Base-by-base conservation (phyloP, 2,113 vertebrate genomes). In the Gasterosteus aculeatus region DNA sequence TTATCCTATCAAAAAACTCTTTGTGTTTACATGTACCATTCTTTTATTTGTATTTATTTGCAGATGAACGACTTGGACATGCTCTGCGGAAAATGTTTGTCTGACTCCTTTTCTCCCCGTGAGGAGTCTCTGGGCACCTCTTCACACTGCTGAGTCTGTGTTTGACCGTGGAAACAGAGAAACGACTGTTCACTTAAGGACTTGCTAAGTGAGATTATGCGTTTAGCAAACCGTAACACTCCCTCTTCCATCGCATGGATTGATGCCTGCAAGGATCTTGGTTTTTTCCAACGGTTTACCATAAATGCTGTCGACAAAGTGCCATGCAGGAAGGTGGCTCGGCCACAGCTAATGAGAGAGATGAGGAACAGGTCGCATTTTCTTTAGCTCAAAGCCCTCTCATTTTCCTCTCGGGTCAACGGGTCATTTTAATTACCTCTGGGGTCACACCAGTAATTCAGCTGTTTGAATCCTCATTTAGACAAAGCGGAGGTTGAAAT, bases 391-490 rank as follows among this genome's bases (percentile, higher is more conserved):
- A 49, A 62, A 46, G 54, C 19, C 47, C 44, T 76, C 49, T 56
- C 61, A 69, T 65, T 53, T 63, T 35, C 29, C 31, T 67, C 39
- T 75, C 2, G 26, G 80, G 73, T 86, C 75, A 80, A 60, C 26
- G 0, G 81, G 69, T 86, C 83, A 72, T 59, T 80, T 82, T 79
- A 83, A 85, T 86, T 68, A 83, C 74, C 29, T 63, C 58, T 26
- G 22, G 4, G 5, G 69, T 68, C 65, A 59, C 54, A 53, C 77
- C 74, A 74, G 61, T 80, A 74, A 80, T 78, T 26, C 72, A 85
- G 49, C 71, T 65, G 15, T 66, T 69, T 61, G 62, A 72, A 65
- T 78, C 60, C 41, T 79, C 60, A 42, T 39, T 58, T 26, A 22
- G 49, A 33, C 57, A 85, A 78, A 64, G 74, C 26, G 46, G 72